phyloP scores from a whole-genome alignment of 1,140 invertebrate genomes.

The Radopholus similis region DNA sequence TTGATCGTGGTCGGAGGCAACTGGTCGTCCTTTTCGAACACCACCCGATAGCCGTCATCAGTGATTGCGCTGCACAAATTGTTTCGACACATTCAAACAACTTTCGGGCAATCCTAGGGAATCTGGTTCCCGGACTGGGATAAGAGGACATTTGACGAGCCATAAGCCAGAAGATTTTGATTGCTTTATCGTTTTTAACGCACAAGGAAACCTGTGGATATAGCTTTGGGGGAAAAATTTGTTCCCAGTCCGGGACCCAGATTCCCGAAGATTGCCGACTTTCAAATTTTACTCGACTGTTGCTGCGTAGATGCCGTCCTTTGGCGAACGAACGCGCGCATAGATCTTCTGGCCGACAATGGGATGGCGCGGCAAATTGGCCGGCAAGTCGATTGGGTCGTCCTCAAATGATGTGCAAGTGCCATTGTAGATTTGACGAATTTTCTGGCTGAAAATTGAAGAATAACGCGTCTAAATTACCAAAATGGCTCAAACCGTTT shows the following conservation, averaged over 20 bases:
- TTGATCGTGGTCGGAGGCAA: slow-evolving; percentile 9
- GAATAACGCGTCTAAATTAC: neutral
- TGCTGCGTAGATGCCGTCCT: slow-evolving; percentile 93
- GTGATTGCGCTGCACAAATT: slow-evolving; percentile 71
- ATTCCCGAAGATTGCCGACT: too few relatives aligned
- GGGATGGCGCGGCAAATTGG: slow-evolving; percentile 88
- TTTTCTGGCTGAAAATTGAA: slow-evolving; percentile 68
- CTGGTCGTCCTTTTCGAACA: slow-evolving; percentile 80
- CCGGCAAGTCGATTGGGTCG: slow-evolving; percentile 82
- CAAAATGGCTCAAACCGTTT: slow-evolving; percentile 67
- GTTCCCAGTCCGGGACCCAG: too few relatives aligned
- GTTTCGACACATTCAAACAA: too few relatives aligned
- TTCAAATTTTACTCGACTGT: too few relatives aligned
- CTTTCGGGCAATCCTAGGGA: too few relatives aligned
- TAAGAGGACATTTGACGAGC: neutral
- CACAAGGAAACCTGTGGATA: too few relatives aligned
- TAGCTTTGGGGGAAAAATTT: too few relatives aligned
- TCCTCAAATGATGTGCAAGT: slow-evolving; percentile 67
- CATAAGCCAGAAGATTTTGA: neutral
- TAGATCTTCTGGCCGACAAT: slow-evolving; percentile 91
- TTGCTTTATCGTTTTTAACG: too few relatives aligned
- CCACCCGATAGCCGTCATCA: slow-evolving; percentile 93
- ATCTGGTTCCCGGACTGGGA: neutral
- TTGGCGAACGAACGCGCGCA: slow-evolving; percentile 75
- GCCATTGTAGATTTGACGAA: slow-evolving; percentile 85